Conservation (phyloP, 1,140 invertebrate genomes). For the Drosophila trapezifrons region DNA sequence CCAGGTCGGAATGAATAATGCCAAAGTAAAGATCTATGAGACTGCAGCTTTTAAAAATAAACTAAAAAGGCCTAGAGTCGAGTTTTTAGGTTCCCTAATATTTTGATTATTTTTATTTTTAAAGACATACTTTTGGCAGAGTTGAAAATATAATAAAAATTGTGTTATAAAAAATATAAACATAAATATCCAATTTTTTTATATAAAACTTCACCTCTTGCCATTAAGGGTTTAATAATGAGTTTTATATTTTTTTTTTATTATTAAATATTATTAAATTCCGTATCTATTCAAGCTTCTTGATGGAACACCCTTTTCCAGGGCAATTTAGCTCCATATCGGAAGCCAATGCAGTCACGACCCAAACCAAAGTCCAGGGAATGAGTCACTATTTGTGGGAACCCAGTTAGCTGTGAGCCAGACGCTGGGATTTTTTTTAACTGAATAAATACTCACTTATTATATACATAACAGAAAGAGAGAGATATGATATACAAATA, state of each 20-base stretch:
- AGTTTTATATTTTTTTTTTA: no score
- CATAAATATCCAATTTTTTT: not conserved
- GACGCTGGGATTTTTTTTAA: not conserved
- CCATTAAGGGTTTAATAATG: not conserved
- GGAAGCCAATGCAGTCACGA: not conserved
- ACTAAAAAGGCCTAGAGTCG: not conserved
- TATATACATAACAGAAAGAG: no score
- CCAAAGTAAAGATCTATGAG: constrained; percentile 3
- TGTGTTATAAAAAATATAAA: not conserved
- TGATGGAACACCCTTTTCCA: no score
- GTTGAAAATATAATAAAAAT: no score
- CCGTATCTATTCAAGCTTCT: not conserved
- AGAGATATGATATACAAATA: no score
- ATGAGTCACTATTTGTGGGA: not conserved
- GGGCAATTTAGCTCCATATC: not conserved
- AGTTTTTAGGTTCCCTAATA: not conserved
- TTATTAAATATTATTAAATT: not conserved
- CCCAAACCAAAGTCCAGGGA: not conserved
- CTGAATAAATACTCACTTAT: not conserved
- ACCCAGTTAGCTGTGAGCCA: not conserved
- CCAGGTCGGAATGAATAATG: constrained; percentile 21
- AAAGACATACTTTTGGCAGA: not conserved
- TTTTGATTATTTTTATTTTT: not conserved
- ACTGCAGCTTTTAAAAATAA: constrained; percentile 1
- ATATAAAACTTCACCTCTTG: no score